Evolutionary conservation across 2,797 vertebrate species (phyloP).

Genomic region (Ctenopoma kingsleyae): DNA sequence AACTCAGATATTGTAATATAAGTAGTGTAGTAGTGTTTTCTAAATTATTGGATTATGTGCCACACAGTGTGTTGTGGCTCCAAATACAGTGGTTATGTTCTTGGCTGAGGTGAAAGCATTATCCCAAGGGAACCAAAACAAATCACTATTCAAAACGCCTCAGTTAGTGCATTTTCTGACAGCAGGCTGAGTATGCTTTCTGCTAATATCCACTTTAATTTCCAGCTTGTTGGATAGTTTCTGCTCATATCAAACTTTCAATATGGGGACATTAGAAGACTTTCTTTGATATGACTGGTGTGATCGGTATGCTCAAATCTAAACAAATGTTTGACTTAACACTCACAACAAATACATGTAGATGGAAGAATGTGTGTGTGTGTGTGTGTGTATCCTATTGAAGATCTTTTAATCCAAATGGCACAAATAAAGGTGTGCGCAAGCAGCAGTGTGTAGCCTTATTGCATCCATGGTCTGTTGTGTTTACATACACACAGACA

Average conservation of each 20-base stretch:
- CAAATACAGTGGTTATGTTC: constrained; percentile 1
- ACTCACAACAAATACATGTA: neutral
- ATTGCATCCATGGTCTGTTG: constrained; percentile 16
- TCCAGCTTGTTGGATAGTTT: neutral
- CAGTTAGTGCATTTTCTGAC: neutral
- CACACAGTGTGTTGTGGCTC: constrained; percentile 8
- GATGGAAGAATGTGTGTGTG: too few relatives aligned
- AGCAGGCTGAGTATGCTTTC: neutral
- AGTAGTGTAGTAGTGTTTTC: constrained; percentile 8
- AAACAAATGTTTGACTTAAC: constrained; percentile 1
- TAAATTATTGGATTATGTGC: neutral
- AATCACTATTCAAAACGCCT: constrained; percentile 2
- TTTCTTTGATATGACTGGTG: constrained; percentile 6
- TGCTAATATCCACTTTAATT: constrained; percentile 2
- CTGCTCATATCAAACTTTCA: neutral
- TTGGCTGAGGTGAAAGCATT: neutral
- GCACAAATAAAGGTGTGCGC: constrained; percentile 38
- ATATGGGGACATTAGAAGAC: neutral
- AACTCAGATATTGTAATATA: neutral
- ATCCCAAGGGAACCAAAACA: neutral
- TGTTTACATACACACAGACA: constrained; percentile 65
- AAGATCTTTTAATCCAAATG: constrained; percentile 34
- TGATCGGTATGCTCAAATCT: constrained; percentile 11
- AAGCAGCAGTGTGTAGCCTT: constrained; percentile 35
- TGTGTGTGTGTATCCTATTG: too few relatives aligned